Base-by-base conservation (phyloP, 2,113 vertebrate species). In the Rynchops niger region DNA sequence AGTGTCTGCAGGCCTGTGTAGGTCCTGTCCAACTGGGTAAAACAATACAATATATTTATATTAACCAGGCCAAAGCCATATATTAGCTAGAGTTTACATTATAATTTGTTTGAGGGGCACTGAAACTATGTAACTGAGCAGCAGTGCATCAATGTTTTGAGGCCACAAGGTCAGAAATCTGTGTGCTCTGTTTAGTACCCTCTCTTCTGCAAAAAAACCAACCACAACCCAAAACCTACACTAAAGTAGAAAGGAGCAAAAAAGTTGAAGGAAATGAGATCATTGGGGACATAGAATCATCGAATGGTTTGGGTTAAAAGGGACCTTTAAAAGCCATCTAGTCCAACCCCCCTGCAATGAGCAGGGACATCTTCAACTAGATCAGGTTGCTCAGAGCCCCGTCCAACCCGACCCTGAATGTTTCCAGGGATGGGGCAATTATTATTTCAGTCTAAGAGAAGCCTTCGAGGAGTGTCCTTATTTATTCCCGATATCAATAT, bases 1-100 rank as follows among this genome's bases (percentile, higher is more conserved):
- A 99, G 98, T 7, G 99, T 99, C 98, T 99, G 99, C 80, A 99
- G 97, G 78, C 99, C 99, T 38, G 99, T 99, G 93, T 99, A 99
- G 2, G 99, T 99, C 98, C 99, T 98, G 98, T 99, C 99, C 98
- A 99, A 93, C 99, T 99, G 97, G 72, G 77, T 34, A 94, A 96
- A 97, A 96, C 15, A 97, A 85, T 6, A 66, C 63, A 86, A 67
- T 4, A 7, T 0, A 47, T 87, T 93, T 47, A 53, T 38, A 61
- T 93, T 73, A 95, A 53, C 5, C 36, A 85, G 29, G 16, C 58
- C 4, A 90, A 91, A 88, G 29, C 36, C 65, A 29, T 6, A 6
- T 3, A 77, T 81, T 45, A 83, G 13, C 27, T 53, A 74, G 38
- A 81, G 79, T 66, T 89, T 79, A 86, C 25, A 86, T 19, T 3